Base-by-base conservation (phyloP, 92 coral and sea anemone genomes). In the Scolanthus callimorphus region DNA sequence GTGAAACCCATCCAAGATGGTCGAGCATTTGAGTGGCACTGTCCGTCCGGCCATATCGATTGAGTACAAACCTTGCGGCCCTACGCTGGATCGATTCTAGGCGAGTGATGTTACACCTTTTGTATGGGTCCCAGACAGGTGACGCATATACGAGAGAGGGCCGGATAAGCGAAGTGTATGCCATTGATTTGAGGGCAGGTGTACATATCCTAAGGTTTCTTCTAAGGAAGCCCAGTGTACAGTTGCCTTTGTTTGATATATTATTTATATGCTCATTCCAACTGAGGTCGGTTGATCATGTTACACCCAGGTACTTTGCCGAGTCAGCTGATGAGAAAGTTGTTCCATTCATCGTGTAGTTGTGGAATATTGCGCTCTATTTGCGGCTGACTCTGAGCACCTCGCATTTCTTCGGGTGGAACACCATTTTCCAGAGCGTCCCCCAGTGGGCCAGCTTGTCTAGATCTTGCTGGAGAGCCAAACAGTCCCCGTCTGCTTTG, bases 251-350 rank as follows among this genome's bases (percentile, higher is more conserved):
- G 53, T 25, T 52, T 44, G 61, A 47, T 0, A 65, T 52, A 28
- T 22, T 51, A 17, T 67, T 31, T 17, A 67, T 55, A 37, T 63
- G 63, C 52, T 17, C 59, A 65, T 69, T 71, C 78, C 76, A 69
- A 24, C 70, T 59, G 47, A 67, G 24, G 58, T 69, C 76, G 20
- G 71, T 6, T 25, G 76, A 8, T 48, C 62, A 11, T 38, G 78
- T 71, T 17, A 71, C 73, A 13, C 73, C 78, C 12, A 71, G 70
- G 61, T 71, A 71, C 30, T 71, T 49, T 17, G 70, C 55, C 19
- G 69, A 59, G 17, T 69, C 44, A 12, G 48, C 52, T 4, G 52
- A n/a, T n/a, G n/a, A n/a, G n/a, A n/a, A n/a, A n/a, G n/a, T n/a
- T n/a, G n/a, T n/a, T n/a, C n/a, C n/a, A n/a, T n/a, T n/a, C n/a